A percentile compares a stretch with the other conserved stretches of the same genome.
phyloP scores from a whole-genome alignment of 2,888 invertebrate genomes.

The Diadegma fenestrale region DNA sequence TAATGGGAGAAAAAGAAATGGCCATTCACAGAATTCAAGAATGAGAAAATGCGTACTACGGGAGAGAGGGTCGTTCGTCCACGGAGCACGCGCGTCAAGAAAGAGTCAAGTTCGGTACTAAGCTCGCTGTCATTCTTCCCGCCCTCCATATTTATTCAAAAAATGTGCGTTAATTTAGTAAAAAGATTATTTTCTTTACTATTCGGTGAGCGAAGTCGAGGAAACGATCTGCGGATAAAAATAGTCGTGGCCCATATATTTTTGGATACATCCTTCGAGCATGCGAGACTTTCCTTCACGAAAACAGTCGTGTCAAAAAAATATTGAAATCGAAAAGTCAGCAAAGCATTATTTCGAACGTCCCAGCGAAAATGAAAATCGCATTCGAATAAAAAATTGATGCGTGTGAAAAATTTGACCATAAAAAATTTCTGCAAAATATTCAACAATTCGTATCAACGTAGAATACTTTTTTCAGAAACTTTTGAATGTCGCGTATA shows the following conservation, averaged over 20 bases:
- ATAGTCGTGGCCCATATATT: slow-evolving; percentile 55
- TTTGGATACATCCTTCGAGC: slow-evolving; percentile 55
- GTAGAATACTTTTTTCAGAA: background rate
- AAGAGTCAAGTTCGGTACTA: slow-evolving; percentile 42
- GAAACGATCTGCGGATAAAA: slow-evolving; percentile 47
- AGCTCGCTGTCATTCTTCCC: slow-evolving; percentile 3
- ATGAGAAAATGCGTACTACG: slow-evolving; percentile 55
- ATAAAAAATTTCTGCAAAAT: background rate
- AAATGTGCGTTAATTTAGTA: slow-evolving; percentile 69
- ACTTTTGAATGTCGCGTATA: slow-evolving; percentile 2
- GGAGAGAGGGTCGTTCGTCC: slow-evolving; percentile 2
- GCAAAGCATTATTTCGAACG: background rate
- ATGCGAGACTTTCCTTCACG: slow-evolving; percentile 15
- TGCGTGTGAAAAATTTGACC: background rate
- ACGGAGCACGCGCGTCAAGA: slow-evolving; percentile 40
- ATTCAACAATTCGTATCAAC: background rate
- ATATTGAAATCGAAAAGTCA: background rate
- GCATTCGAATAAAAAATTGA: background rate
- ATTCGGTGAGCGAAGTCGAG: slow-evolving; percentile 5
- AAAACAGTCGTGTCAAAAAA: slow-evolving; percentile 33
- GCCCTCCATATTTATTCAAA: slow-evolving; percentile 70
- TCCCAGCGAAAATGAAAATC: background rate
- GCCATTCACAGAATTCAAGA: slow-evolving; percentile 58
- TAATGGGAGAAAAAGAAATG: slow-evolving; percentile 34
- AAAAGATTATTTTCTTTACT: slow-evolving; percentile 69